Conservation (phyloP, 2,113 vertebrate genomes). For the Plecotus auritus region DNA sequence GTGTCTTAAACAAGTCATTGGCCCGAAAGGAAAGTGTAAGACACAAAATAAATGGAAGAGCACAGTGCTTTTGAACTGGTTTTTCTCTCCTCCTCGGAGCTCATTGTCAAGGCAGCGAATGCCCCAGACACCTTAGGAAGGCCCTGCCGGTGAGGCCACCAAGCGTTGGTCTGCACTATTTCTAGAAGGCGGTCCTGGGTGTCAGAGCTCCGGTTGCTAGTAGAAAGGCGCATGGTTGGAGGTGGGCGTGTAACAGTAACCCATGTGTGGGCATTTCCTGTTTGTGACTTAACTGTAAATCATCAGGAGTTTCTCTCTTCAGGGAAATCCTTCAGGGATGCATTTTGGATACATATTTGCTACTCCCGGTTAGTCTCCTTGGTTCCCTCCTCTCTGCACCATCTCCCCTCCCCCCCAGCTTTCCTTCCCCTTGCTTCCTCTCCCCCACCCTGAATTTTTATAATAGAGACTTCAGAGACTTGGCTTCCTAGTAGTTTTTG, state of each 20-base stretch:
- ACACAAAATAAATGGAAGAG: neutral
- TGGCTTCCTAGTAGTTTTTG: neutral
- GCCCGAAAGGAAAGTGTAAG: neutral
- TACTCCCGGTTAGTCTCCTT: neutral
- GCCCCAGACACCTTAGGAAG: rapidly evolving
- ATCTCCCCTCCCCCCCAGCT: neutral
- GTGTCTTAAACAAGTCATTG: constrained; percentile 13
- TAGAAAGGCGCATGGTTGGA: neutral
- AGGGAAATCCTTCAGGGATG: neutral
- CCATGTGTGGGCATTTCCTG: neutral
- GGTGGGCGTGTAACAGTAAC: neutral
- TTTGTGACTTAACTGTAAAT: constrained; percentile 1
- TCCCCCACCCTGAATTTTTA: neutral
- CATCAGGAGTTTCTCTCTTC: neutral
- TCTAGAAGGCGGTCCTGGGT: rapidly evolving
- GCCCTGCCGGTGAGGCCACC: rapidly evolving
- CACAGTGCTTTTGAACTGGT: neutral
- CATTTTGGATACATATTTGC: neutral
- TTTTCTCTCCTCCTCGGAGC: neutral
- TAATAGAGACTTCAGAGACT: neutral
- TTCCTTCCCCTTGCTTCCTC: neutral
- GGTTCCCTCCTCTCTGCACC: no score
- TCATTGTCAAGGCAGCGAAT: neutral
- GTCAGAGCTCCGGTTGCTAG: neutral
- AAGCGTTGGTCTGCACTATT: neutral